phyloP scores from a whole-genome alignment of 2,797 vertebrate species.

The Margarornis squamiger region DNA sequence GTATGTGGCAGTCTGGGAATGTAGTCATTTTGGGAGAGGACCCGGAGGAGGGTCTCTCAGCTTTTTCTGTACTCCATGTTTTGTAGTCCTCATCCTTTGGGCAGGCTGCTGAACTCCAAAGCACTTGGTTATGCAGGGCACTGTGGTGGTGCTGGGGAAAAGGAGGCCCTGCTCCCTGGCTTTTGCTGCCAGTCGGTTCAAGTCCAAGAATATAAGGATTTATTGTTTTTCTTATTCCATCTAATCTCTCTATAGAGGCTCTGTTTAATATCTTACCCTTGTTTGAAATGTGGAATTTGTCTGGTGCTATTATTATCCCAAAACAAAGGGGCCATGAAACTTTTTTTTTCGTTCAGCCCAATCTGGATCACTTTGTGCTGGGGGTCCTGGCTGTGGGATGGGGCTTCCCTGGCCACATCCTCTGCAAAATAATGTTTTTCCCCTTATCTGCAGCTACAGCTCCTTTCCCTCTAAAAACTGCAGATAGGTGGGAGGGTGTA shows the following conservation, averaged over 20 bases:
- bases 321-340: not conserved
- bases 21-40: not conserved
- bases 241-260: not conserved
- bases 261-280: constrained; percentile 33
- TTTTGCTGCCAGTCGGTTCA: not conserved
- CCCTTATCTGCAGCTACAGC: not conserved
- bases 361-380: not conserved
- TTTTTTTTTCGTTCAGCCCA: not conserved
- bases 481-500: not conserved
- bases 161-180: not conserved
- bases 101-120: not conserved
- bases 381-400: not conserved
- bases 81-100: not conserved
- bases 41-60: not conserved
- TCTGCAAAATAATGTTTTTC: not conserved
- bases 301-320: constrained; percentile 39
- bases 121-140: not conserved
- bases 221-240: not conserved
- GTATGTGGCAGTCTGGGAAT: not conserved
- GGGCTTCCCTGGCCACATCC: not conserved
- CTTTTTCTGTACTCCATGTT: not conserved
- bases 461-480: not conserved
- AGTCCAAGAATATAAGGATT: constrained; percentile 14
- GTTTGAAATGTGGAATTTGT: constrained; percentile 55
- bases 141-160: not conserved